Percentiles rank a stretch among this genome's conserved stretches.
Evolutionary conservation across 2,888 invertebrate genomes (phyloP).

Genomic region (Gisinianus flammeolus): DNA sequence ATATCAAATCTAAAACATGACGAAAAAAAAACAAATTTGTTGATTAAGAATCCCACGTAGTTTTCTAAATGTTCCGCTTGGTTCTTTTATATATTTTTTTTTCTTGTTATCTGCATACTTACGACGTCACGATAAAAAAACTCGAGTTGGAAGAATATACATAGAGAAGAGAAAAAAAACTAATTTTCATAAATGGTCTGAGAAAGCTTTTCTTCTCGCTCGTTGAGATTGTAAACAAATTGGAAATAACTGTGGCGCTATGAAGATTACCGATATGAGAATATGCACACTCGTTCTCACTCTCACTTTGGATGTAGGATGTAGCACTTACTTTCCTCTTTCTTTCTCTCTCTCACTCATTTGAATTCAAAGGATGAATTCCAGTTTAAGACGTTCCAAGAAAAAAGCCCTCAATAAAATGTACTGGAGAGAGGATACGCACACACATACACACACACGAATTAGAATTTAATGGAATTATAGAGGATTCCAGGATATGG

Average conservation of each 20-base stretch:
- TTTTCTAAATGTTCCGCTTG: background rate
- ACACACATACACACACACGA: background rate
- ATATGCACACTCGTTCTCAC: background rate
- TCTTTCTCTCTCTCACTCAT: slow-evolving; percentile 2
- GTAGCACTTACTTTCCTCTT: background rate
- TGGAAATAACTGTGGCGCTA: background rate
- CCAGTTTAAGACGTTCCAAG: background rate
- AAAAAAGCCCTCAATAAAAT: slow-evolving; percentile 16
- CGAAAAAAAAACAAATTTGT: slow-evolving; percentile 15
- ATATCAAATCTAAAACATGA: too few relatives aligned
- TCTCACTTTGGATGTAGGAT: background rate
- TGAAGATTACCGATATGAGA: background rate
- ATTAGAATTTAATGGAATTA: slow-evolving; percentile 36
- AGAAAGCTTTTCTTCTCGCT: background rate
- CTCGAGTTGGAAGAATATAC: background rate
- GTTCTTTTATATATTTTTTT: background rate
- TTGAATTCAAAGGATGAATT: slow-evolving; percentile 16
- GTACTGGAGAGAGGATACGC: background rate
- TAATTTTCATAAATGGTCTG: slow-evolving; percentile 25
- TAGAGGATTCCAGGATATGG: background rate
- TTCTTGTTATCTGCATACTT: too few relatives aligned
- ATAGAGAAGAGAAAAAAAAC: slow-evolving; percentile 3
- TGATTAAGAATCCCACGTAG: background rate
- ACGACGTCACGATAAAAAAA: background rate
- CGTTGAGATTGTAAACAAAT: slow-evolving; percentile 15